phyloP scores from a whole-genome alignment of 2,797 vertebrate species.

The Phalanger gymnotis region DNA sequence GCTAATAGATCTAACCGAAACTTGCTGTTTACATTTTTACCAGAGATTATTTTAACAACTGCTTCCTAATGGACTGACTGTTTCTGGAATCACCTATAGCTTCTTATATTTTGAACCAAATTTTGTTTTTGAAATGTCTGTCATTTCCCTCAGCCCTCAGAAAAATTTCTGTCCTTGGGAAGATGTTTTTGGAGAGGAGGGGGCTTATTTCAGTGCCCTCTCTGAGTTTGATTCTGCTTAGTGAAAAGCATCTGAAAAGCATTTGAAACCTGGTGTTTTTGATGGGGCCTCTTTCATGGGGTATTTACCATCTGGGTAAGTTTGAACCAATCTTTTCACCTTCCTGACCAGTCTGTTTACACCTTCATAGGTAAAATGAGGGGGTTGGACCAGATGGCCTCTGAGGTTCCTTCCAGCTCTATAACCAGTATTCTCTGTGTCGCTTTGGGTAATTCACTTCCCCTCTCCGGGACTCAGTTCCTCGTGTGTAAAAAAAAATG shows the following conservation, averaged over 20 bases:
- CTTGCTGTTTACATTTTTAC: constrained; percentile 19
- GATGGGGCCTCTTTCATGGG: background rate
- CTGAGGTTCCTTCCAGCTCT: background rate
- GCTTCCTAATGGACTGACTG: background rate
- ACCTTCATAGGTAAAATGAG: background rate
- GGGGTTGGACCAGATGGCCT: background rate
- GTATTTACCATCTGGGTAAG: background rate
- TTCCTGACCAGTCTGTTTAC: background rate
- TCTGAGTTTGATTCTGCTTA: background rate
- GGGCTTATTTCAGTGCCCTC: background rate
- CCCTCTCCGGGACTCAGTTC: background rate
- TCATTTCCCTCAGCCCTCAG: constrained; percentile 9
- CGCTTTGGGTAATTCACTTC: too few relatives aligned
- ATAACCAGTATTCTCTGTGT: background rate
- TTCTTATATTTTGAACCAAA: constrained; percentile 25
- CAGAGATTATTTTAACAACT: constrained; percentile 7
- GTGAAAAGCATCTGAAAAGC: background rate
- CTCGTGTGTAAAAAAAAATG: background rate
- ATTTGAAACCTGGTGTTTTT: background rate
- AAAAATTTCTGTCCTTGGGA: constrained; percentile 9
- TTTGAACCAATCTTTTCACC: background rate
- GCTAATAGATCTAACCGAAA: background rate
- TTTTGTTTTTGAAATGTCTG: constrained; percentile 13
- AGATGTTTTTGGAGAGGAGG: background rate
- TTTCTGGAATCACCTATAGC: constrained; percentile 18